A percentile compares a stretch with the other conserved stretches of the same genome.
phyloP scores from a whole-genome alignment of 2,888 invertebrate genomes.

The Phragmatobia fuliginosa region DNA sequence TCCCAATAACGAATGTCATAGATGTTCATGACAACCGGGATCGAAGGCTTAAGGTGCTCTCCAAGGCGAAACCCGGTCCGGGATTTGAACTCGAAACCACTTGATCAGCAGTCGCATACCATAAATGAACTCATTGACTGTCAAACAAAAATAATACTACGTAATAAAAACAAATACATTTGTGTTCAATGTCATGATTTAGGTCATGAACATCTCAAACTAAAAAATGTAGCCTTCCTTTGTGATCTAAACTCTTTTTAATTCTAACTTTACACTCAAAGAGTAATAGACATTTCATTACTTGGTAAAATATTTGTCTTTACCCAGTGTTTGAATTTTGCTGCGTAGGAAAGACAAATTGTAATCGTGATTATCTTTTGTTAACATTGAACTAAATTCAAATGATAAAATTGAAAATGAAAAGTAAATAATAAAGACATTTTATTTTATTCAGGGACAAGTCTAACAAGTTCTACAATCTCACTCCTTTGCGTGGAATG shows the following conservation, averaged over 20 bases:
- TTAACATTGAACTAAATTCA: background rate
- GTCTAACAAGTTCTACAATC: slow-evolving; percentile 25
- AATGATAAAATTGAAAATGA: background rate
- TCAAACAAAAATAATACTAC: too few species aligned
- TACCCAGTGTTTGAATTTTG: background rate
- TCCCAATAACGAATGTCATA: too few species aligned
- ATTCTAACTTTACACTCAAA: background rate
- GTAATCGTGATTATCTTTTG: background rate
- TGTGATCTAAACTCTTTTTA: background rate
- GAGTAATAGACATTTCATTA: background rate
- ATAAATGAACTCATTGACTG: too few species aligned
- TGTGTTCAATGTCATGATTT: too few species aligned
- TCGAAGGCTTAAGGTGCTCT: too few species aligned
- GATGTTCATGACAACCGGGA: too few species aligned
- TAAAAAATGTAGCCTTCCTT: background rate
- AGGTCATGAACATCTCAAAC: background rate
- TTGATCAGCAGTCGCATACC: too few species aligned
- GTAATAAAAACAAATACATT: too few species aligned
- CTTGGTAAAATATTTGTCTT: background rate
- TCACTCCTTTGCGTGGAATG: slow-evolving; percentile 22
- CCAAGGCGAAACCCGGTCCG: too few species aligned
- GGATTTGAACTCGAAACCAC: too few species aligned
- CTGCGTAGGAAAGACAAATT: background rate
- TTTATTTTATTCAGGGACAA: slow-evolving; percentile 17
- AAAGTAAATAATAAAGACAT: background rate